Base-by-base conservation (phyloP, 2,113 vertebrate species). In the Ammospiza nelsoni region DNA sequence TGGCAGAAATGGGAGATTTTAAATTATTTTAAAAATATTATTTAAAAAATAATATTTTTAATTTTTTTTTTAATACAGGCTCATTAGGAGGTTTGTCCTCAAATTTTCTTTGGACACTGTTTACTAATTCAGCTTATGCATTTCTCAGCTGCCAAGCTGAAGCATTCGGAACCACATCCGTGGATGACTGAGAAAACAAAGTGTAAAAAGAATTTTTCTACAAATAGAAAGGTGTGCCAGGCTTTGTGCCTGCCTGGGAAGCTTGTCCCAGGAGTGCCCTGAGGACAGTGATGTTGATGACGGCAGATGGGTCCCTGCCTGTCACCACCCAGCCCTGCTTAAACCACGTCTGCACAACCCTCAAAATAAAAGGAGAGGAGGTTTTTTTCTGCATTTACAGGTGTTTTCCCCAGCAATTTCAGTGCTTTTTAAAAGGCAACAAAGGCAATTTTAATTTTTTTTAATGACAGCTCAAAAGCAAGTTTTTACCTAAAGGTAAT, bases 341-440 rank as follows among this genome's bases (percentile, higher is more conserved):
- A 1, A 29, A 3, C 20, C 0, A 5, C 3, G 0, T 22, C 68
- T 61, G 87, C 1, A 11, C 23, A 14, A 5, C 57, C 35, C 78
- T 43, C 83, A 12, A 3, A 41, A 23, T 1, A 28, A 61, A 8
- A 18, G 23, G 37, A 35, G 33, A 35, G 0, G 3, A 35, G 6
- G 33, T 41, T 80, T 76, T 76, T 18, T 48, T 81, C 29, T 35
- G 76, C 55, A 67, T 27, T 19, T 24, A 10, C 25, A 63, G 29
- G 9, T 46, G 25, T 51, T 66, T 74, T 11, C 8, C 23, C 9
- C 33, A 15, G 35, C 17, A 48, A 21, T 59, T 86, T 74, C 2
- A 1, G 9, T 49, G 58, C 27, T n/a, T 88, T 88, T 57, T 16
- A 85, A 59, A 82, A 87, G 43, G 14, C 67, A 66, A 11, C 11